phyloP scores from a whole-genome alignment of 2,113 vertebrate species.

The Poeciliopsis retropinna region DNA sequence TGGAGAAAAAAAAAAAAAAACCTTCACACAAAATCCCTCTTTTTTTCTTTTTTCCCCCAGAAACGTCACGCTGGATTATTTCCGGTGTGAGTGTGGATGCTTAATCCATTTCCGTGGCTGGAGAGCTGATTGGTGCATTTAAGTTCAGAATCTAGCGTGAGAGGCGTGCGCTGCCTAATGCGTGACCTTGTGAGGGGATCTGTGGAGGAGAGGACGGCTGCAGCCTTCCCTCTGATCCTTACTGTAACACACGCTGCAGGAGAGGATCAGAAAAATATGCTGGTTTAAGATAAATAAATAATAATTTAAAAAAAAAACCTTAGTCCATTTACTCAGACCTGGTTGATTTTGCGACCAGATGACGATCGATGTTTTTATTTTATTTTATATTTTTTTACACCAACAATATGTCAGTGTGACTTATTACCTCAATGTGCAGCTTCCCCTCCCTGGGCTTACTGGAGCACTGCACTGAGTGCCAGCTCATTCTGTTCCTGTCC shows the following conservation, averaged over 20 bases:
- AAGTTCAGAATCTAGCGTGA: slow-evolving; percentile 24
- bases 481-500: background rate
- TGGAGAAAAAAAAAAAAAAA: background rate
- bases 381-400: background rate
- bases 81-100: slow-evolving; percentile 25
- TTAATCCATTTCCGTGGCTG: slow-evolving; percentile 24
- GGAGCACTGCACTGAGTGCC: background rate
- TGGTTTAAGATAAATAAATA: background rate
- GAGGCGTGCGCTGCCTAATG: slow-evolving; percentile 35
- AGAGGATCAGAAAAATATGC: background rate
- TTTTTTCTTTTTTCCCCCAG: background rate
- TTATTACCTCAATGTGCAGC: background rate
- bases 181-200: slow-evolving; percentile 62
- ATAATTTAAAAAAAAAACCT: background rate
- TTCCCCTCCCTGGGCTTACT: background rate
- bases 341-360: background rate
- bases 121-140: slow-evolving; percentile 18
- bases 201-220: slow-evolving; percentile 10
- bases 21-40: background rate
- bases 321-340: background rate
- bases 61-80: slow-evolving; percentile 65
- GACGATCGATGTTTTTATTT: background rate
- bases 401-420: background rate
- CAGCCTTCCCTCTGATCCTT: background rate
- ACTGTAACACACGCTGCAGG: too few relatives aligned